A percentile compares a stretch with the other conserved stretches of the same genome.
These are phyloP conservation scores for Drosophila willistoni DNA, from an alignment of 1,140 invertebrate genomes.

Conservation along the genomic window DNA sequence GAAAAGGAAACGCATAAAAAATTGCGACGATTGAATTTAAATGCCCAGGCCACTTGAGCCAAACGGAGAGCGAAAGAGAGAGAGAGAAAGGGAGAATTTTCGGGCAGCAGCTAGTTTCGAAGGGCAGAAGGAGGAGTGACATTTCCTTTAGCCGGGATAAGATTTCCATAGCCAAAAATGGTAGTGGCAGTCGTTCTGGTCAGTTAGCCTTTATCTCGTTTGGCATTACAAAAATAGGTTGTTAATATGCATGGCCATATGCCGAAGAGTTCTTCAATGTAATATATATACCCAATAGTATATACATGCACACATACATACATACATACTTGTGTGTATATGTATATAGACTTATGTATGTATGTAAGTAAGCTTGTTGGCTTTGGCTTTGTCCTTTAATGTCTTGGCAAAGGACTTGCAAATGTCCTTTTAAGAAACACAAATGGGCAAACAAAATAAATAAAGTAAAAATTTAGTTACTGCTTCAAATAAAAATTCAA, in stretches of 20 bases:
- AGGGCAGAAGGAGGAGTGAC: slow-evolving; percentile 34
- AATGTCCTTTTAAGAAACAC: slow-evolving; percentile 1
- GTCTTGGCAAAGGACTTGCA: slow-evolving; percentile 21
- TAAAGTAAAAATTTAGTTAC: slow-evolving; percentile 14
- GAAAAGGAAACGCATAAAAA: slow-evolving; percentile 78
- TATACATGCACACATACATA: neutral
- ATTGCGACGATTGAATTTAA: slow-evolving; percentile 77
- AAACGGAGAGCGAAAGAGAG: slow-evolving; percentile 10
- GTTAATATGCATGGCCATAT: slow-evolving; percentile 81
- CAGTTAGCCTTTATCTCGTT: slow-evolving; percentile 44
- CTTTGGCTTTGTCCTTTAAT: slow-evolving; percentile 52
- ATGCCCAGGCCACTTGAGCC: slow-evolving; percentile 64
- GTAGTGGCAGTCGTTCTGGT: slow-evolving; percentile 47
- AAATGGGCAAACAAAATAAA: neutral
- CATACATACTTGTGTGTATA: neutral
- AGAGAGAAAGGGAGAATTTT: slow-evolving; percentile 5
- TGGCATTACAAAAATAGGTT: slow-evolving; percentile 75
- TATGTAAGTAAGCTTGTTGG: slow-evolving; percentile 46
- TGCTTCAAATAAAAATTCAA: slow-evolving; percentile 3
- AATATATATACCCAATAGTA: slow-evolving; percentile 4
- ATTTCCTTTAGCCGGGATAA: slow-evolving; percentile 48
- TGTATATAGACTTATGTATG: neutral
- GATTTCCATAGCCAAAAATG: slow-evolving; percentile 31
- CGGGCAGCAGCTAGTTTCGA: slow-evolving; percentile 26
- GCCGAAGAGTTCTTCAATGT: slow-evolving; percentile 33